These are phyloP conservation scores for Baronia brevicornis DNA, from an alignment of 2,888 invertebrate genomes.

Conservation along the genomic window DNA sequence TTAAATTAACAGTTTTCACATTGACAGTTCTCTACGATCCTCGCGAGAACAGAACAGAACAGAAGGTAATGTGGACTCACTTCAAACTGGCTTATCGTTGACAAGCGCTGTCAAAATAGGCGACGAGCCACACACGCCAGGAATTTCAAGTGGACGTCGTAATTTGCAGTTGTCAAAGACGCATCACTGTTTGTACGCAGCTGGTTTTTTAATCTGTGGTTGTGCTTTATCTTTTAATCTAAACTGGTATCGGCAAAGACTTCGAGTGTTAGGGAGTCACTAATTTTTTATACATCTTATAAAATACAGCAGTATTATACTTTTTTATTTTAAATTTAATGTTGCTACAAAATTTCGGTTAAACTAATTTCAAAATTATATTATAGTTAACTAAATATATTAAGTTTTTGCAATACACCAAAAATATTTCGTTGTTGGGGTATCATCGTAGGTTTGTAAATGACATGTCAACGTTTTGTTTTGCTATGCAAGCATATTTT, in stretches of 20 bases:
- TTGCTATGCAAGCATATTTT: too few relatives aligned
- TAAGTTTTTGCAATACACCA: too few relatives aligned
- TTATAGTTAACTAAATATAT: too few relatives aligned
- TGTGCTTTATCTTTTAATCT: slow-evolving; percentile 14
- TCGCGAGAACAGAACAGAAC: slow-evolving; percentile 5
- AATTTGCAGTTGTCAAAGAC: slow-evolving; percentile 20
- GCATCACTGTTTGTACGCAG: slow-evolving; percentile 9
- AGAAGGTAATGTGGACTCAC: slow-evolving; percentile 14
- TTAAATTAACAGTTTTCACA: slow-evolving; percentile 1
- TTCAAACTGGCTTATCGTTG: slow-evolving; percentile 40
- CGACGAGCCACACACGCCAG: slow-evolving; percentile 36
- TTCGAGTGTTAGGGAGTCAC: too few relatives aligned
- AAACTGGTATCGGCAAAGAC: slow-evolving; percentile 1
- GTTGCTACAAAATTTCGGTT: too few relatives aligned
- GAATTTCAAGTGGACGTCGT: slow-evolving; percentile 21
- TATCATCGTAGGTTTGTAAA: too few relatives aligned
- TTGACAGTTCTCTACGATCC: slow-evolving; percentile 9
- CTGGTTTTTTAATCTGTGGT: slow-evolving; percentile 9
- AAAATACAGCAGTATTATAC: too few relatives aligned
- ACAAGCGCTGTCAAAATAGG: slow-evolving; percentile 56
- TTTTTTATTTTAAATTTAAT: too few relatives aligned
- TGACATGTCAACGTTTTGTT: too few relatives aligned
- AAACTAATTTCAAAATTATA: too few relatives aligned
- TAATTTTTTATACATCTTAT: too few relatives aligned
- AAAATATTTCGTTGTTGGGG: too few relatives aligned